Percentiles rank a stretch among this genome's conserved stretches.
Conservation (phyloP, 2,888 invertebrate species). For the Leucoma salicis region DNA sequence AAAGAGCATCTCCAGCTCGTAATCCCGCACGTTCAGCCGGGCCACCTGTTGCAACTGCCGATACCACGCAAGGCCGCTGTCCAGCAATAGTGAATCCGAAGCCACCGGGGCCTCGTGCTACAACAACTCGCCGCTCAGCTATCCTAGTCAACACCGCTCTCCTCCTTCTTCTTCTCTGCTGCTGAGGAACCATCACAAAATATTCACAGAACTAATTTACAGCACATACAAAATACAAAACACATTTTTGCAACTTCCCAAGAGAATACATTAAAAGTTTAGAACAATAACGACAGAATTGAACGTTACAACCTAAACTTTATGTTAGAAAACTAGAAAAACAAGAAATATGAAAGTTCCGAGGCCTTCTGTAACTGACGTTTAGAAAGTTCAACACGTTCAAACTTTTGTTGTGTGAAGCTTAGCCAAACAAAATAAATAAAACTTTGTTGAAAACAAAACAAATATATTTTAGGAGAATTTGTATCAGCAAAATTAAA, state of each 20-base stretch:
- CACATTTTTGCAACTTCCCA: conserved; percentile 22
- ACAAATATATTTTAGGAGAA: too few species aligned
- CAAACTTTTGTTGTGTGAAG: conserved; percentile 19
- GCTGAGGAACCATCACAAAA: conserved; percentile 71
- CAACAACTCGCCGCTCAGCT: conserved; percentile 91
- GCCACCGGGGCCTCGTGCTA: conserved; percentile 92
- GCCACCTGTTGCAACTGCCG: conserved; percentile 92
- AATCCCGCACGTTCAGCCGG: conserved; percentile 96
- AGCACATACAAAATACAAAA: conserved; percentile 15
- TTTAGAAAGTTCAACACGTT: conserved; percentile 70
- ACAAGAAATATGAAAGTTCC: conserved; percentile 71
- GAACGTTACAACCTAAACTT: conserved; percentile 22
- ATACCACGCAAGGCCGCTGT: conserved; percentile 96
- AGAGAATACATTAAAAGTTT: conserved; percentile 9
- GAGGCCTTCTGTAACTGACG: conserved; percentile 63
- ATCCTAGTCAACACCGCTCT: conserved; percentile 62
- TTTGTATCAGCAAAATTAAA: too few species aligned
- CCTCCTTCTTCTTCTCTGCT: conserved; percentile 71
- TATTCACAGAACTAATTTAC: conserved; percentile 33
- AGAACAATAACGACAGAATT: conserved; percentile 1
- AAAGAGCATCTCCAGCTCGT: conserved; percentile 94
- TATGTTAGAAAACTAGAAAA: conserved; percentile 65
- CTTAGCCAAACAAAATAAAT: too few species aligned
- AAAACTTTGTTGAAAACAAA: too few species aligned
- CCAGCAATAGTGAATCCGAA: conserved; percentile 99